Base-by-base conservation (phyloP, 2,113 vertebrate species). In the Amphiprion ocellaris region DNA sequence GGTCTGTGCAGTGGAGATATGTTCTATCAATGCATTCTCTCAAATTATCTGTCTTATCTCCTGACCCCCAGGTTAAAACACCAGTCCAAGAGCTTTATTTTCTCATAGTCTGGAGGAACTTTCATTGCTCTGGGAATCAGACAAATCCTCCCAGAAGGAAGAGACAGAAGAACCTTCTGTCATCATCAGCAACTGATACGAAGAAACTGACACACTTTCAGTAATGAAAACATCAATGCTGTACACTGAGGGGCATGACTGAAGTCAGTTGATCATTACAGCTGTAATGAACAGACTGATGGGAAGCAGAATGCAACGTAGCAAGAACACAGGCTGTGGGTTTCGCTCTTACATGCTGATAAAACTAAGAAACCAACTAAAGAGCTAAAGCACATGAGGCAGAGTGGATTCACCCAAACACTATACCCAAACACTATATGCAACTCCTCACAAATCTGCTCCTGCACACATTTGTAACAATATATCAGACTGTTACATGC, bases 61-160 rank as follows among this genome's bases (percentile, higher is more conserved):
- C 49, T 17, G 60, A 54, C 55, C 70, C 46, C 4, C 10, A 4
- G 84, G 60, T 33, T 37, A 50, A 50, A 50, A 50, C 70, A 66
- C 37, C 70, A 9, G 59, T 75, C 55, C 63, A 50, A 81, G 68
- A 58, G 67, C 28, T 74, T 79, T 79, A 52, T 67, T 58, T 69
- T 41, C 53, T 41, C 19, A 44, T 46, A 79, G 33, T 26, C 33
- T 44, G 26, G 53, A 70, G 60, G 66, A 55, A 64, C 5, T 69
- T 44, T 41, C 68, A 73, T 33, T 60, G 79, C 74, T 66, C 53
- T 0, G 67, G 67, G 77, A 63, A 71, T 77, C 67, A 68, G 16
- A 74, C 63, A 75, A 67, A 82, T 86, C 71, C 75, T 72, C 75
- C 61, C 66, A 28, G 21, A 74, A 62, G 84, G 54, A 60, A 56